Conservation (phyloP, 2,888 invertebrate genomes). For the Chloroclysta siterata region DNA sequence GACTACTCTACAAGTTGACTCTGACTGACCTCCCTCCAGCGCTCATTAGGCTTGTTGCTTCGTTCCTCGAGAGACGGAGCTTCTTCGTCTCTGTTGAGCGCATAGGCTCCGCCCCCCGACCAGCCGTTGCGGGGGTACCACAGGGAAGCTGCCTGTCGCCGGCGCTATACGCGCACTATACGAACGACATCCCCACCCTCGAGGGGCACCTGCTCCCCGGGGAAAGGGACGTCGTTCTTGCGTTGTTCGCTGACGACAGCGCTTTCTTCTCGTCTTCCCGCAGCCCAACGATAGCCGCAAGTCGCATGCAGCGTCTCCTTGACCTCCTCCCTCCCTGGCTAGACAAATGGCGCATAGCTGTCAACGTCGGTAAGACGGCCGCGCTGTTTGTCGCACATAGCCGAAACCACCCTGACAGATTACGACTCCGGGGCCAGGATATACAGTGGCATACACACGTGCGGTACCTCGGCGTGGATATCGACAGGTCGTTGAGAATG, state of each 20-base stretch:
- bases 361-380: constrained; percentile 39
- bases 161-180: constrained; percentile 34
- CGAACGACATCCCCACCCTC: constrained; percentile 38
- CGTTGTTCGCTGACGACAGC: constrained; percentile 23
- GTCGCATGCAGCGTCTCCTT: constrained; percentile 16
- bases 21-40: neutral
- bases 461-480: neutral
- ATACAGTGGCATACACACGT: neutral
- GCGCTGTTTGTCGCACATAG: neutral
- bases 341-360: constrained; percentile 30
- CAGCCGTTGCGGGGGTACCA: neutral
- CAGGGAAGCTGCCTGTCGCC: constrained; percentile 34
- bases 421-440: neutral
- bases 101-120: neutral
- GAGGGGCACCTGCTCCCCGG: neutral
- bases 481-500: neutral
- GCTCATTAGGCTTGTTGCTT: neutral
- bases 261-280: constrained; percentile 3
- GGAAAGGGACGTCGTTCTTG: constrained; percentile 5
- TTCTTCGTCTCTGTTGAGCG: neutral
- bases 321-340: constrained; percentile 40
- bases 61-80: neutral
- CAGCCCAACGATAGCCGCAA: neutral
- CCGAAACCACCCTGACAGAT: too few species aligned
- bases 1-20: constrained; percentile 45